phyloP scores from a whole-genome alignment of 2,888 invertebrate species.

The Oligia fasciuncula region DNA sequence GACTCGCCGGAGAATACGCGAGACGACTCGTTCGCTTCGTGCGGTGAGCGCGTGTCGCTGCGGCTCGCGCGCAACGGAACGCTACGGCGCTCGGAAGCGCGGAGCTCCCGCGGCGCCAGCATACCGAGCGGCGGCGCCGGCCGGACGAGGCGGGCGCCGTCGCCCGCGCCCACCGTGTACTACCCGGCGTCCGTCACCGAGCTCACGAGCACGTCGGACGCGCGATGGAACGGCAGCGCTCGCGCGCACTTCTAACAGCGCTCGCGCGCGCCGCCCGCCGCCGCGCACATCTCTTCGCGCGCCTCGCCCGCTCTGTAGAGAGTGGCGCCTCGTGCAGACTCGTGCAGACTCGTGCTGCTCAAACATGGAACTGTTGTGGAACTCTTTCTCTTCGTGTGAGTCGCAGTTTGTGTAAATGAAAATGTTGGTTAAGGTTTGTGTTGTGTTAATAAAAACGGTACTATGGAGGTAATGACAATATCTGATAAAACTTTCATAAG shows the following conservation, averaged over 20 bases:
- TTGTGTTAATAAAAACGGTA: not conserved
- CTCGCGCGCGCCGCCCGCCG: conserved; percentile 42
- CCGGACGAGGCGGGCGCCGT: conserved; percentile 67
- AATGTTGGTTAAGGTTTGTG: not conserved
- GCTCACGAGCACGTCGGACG: conserved; percentile 66
- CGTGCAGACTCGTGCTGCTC: conserved; percentile 8
- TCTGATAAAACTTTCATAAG: not conserved
- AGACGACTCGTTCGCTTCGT: conserved; percentile 95
- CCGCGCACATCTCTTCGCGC: conserved; percentile 46
- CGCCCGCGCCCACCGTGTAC: conserved; percentile 79
- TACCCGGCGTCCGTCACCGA: conserved; percentile 79
- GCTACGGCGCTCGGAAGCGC: conserved; percentile 78
- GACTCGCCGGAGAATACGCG: conserved; percentile 92
- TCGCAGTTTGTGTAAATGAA: not conserved
- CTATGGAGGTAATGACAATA: conserved; percentile 1
- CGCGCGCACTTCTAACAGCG: conserved; percentile 74
- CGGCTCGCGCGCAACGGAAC: conserved; percentile 88
- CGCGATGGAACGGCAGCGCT: conserved; percentile 62
- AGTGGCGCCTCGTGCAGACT: not conserved
- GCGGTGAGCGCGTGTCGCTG: conserved; percentile 93
- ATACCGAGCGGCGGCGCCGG: conserved; percentile 52
- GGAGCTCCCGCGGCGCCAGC: conserved; percentile 61
- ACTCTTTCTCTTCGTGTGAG: not conserved
- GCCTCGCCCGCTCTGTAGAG: conserved; percentile 11
- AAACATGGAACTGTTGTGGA: not conserved